phyloP scores from a whole-genome alignment of 2,888 invertebrate species.

The Lithosia quadra region DNA sequence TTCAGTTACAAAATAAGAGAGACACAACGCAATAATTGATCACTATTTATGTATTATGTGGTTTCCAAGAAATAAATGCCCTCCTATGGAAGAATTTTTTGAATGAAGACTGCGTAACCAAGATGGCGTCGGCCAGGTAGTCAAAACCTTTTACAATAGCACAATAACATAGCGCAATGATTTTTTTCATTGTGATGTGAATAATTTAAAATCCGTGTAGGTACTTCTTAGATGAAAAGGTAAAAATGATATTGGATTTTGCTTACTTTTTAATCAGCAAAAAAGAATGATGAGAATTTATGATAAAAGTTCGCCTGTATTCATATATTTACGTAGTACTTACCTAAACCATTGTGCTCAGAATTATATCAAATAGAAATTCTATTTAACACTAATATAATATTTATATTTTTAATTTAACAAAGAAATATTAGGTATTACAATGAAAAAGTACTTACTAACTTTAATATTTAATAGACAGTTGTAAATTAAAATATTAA shows the following conservation, averaged over 20 bases:
- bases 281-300: background rate
- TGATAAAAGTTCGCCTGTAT: background rate
- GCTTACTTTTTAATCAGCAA: background rate
- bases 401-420: background rate
- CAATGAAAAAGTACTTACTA: background rate
- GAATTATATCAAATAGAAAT: too few species aligned
- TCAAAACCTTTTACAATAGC: slow-evolving; percentile 53
- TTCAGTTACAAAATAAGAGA: too few species aligned
- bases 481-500: slow-evolving; percentile 2
- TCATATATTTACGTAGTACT: too few species aligned
- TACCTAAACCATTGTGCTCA: too few species aligned
- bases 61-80: slow-evolving; percentile 66
- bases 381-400: too few species aligned
- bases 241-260: slow-evolving; percentile 10
- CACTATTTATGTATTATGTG: slow-evolving; percentile 20
- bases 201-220: slow-evolving; percentile 27
- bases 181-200: slow-evolving; percentile 28
- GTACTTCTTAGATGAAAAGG: slow-evolving; percentile 20
- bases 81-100: slow-evolving; percentile 64
- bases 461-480: background rate
- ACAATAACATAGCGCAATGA: slow-evolving; percentile 33
- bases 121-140: slow-evolving; percentile 62
- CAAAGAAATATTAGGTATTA: background rate
- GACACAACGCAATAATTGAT: background rate
- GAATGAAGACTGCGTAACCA: slow-evolving; percentile 64